Evolutionary conservation across 1,140 invertebrate species (phyloP).

Genomic region (Calephelis nemesis): DNA sequence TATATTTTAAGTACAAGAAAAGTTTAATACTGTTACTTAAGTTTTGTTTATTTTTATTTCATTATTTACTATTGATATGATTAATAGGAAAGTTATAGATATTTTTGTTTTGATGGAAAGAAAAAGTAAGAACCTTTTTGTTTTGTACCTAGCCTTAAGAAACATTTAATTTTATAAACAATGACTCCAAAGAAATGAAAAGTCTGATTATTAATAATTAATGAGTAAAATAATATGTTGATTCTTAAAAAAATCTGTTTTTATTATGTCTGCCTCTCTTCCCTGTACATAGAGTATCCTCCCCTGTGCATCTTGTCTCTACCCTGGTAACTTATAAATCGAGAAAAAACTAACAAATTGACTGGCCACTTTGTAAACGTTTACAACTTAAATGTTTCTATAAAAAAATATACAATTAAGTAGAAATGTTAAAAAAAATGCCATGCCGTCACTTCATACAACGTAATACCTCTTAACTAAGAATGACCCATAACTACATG

Average conservation of each 20-base stretch:
- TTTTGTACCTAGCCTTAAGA: slow-evolving; percentile 25
- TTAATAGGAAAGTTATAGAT: slow-evolving; percentile 17
- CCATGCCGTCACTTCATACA: slow-evolving; percentile 9
- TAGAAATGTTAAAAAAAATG: slow-evolving; percentile 13
- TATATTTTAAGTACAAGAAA: slow-evolving; percentile 19
- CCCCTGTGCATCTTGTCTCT: slow-evolving; percentile 27
- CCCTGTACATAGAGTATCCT: slow-evolving; percentile 22
- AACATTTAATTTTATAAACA: slow-evolving; percentile 27
- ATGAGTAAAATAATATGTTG: slow-evolving; percentile 29
- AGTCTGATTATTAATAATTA: slow-evolving; percentile 28
- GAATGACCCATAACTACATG: not conserved
- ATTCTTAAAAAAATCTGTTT: slow-evolving; percentile 27
- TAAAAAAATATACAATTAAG: slow-evolving; percentile 24
- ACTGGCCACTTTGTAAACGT: slow-evolving; percentile 33
- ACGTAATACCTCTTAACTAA: not conserved
- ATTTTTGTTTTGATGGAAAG: slow-evolving; percentile 26
- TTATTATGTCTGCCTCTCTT: slow-evolving; percentile 14
- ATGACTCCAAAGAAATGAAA: slow-evolving; percentile 24
- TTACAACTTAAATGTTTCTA: slow-evolving; percentile 29
- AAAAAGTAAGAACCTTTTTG: slow-evolving; percentile 24
- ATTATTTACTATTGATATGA: slow-evolving; percentile 23
- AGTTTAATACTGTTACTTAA: slow-evolving; percentile 22
- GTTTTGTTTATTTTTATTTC: slow-evolving; percentile 23
- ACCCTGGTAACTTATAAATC: slow-evolving; percentile 34
- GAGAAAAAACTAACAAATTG: slow-evolving; percentile 31